These are phyloP conservation scores for Sesia bembeciformis DNA, from an alignment of 2,888 invertebrate genomes.

Conservation along the genomic window DNA sequence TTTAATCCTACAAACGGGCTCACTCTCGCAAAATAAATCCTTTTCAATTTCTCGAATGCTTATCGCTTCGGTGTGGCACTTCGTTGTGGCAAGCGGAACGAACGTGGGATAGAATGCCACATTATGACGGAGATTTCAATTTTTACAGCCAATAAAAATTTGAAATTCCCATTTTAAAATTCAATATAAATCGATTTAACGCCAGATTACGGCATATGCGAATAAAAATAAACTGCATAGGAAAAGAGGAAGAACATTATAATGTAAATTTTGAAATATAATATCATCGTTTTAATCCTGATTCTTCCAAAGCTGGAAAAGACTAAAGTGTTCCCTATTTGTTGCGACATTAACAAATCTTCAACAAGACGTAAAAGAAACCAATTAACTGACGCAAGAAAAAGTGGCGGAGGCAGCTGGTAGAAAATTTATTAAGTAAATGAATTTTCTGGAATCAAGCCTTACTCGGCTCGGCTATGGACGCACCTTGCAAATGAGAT, in stretches of 20 bases:
- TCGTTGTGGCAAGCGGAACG: constrained; percentile 6
- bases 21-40: constrained; percentile 40
- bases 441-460: constrained; percentile 13
- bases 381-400: no score
- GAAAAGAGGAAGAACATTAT: no score
- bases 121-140: constrained; percentile 4
- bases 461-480: constrained; percentile 11
- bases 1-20: constrained; percentile 46
- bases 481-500: constrained; percentile 22
- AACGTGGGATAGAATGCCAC: constrained; percentile 1
- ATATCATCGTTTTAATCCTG: no score
- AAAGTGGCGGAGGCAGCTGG: no score
- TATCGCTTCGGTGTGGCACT: constrained; percentile 21
- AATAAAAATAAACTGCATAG: no score
- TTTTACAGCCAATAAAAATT: constrained; percentile 3
- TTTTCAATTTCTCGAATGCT: constrained; percentile 52
- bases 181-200: not conserved
- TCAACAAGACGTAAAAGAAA: no score
- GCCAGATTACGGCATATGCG: no score
- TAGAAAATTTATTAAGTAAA: constrained; percentile 11
- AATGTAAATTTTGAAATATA: no score
- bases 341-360: not conserved
- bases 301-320: no score
- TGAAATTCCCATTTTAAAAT: not conserved
- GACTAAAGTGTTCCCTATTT: not conserved